Evolutionary conservation across 2,797 vertebrate species (phyloP).

Genomic region (Hippopotamyrus pictus): DNA sequence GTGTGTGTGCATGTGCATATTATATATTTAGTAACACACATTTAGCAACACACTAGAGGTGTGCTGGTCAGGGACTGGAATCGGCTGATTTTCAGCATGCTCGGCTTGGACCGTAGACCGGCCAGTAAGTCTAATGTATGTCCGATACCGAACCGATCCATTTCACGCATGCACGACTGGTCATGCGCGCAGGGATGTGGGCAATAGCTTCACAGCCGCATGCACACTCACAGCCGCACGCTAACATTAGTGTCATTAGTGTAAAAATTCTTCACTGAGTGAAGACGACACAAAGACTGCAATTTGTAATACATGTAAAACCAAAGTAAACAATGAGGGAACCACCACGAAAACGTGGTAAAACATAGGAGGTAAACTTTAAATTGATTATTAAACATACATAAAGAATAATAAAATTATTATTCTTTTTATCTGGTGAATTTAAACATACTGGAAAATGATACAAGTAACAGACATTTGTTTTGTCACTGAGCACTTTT

Average conservation of each 20-base stretch:
- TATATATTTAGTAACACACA: neutral
- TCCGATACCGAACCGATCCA: neutral
- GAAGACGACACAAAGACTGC: neutral
- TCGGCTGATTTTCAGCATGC: neutral
- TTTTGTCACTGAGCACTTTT: neutral
- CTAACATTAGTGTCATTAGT: neutral
- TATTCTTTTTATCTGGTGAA: neutral
- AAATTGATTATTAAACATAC: too few species aligned
- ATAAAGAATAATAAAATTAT: neutral
- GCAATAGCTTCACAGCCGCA: neutral
- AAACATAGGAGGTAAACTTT: neutral
- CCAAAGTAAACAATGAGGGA: neutral
- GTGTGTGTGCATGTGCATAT: neutral
- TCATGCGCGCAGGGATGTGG: neutral
- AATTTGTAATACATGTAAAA: neutral
- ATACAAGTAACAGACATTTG: neutral
- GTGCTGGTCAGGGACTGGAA: neutral
- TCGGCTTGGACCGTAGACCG: neutral
- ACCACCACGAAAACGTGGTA: neutral
- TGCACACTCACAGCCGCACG: neutral
- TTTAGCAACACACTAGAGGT: neutral
- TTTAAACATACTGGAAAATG: neutral
- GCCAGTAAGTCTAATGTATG: neutral
- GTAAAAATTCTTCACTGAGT: neutral
- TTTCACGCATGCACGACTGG: neutral